Evolutionary conservation across 2,113 vertebrate genomes (phyloP), one percentile per base, ranked within the genome.

Genomic region (Rafetus swinhoei): DNA sequence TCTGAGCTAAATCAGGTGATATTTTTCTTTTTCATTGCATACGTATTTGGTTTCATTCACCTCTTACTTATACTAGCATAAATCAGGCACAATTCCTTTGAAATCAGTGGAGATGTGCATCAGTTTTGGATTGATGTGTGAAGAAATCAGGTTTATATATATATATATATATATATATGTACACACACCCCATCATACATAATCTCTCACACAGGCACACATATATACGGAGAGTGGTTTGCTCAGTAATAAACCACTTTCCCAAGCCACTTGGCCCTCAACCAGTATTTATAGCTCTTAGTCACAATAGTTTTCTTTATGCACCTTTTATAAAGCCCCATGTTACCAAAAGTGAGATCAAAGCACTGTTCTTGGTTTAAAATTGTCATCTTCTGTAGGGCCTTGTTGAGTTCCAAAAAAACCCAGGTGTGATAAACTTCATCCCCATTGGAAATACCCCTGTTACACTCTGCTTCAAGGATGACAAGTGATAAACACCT

Each of bases 381-480:
- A 8, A 54, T 24, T 21, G 62, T 1, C 59, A 18, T 22, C 9
- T 14, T 9, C 7, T 69, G n/a, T 16, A 53, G 54, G 19, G 39
- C 25, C 57, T 84, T 83, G 39, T 32, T 50, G 80, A 87, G 52
- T 84, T 93, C 77, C 81, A 89, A 79, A 90, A 93, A 39, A 94
- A 90, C 59, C 32, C 4, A 59, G 85, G 93, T 85, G 21, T 76
- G 21, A 54, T 57, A 62, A 14, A 3, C 55, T 79, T 85, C 55
- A 52, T 54, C 94, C 69, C 59, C 19, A 79, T 45, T 22, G 90
- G 93, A 95, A 77, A 87, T 32, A 1, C 19, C 84, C 21, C 13
- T 5, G 21, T 24, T 74, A 22, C 72, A 74, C 35, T 45, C 83
- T 82, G 89, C 72, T 94, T 90, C 86, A 90, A 93, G 92, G 72